These are phyloP conservation scores for Megaceryle torquata DNA, from an alignment of 2,113 vertebrate species.

Conservation along the genomic window DNA sequence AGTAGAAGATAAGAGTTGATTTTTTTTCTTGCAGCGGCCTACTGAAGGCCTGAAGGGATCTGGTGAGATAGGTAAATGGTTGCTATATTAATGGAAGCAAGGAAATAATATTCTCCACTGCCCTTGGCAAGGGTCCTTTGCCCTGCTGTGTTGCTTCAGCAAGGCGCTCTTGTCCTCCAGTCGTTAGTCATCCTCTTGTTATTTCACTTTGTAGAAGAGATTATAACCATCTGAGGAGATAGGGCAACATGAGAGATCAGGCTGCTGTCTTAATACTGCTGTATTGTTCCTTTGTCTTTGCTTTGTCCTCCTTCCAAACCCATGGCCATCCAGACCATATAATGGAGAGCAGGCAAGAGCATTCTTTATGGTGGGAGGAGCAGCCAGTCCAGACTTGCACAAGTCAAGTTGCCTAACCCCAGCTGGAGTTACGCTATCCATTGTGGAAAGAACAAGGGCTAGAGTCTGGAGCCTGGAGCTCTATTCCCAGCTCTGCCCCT, in stretches of 20 bases:
- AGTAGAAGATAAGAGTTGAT: neutral
- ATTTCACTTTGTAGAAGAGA: slow-evolving; percentile 18
- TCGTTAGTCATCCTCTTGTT: neutral
- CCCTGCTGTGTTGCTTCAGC: slow-evolving; percentile 1
- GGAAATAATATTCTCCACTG: neutral
- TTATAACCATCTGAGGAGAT: slow-evolving; percentile 23
- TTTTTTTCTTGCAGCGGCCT: neutral
- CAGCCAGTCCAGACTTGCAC: neutral
- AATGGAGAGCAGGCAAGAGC: neutral
- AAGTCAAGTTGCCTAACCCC: neutral
- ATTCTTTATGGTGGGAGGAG: slow-evolving; percentile 21
- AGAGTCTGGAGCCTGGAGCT: neutral
- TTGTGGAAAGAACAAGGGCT: neutral
- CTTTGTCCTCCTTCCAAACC: slow-evolving; percentile 24
- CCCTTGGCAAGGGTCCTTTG: neutral
- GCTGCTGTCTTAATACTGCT: neutral
- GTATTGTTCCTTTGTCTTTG: slow-evolving; percentile 9
- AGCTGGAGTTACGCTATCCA: neutral
- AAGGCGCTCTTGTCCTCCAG: neutral
- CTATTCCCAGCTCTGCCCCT: neutral
- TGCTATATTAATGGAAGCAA: neutral
- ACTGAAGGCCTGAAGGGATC: neutral
- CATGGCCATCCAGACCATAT: neutral
- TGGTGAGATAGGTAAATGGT: neutral
- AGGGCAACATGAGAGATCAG: neutral